These are phyloP conservation scores for Archips xylosteana DNA, from an alignment of 2,888 invertebrate genomes.

Conservation along the genomic window DNA sequence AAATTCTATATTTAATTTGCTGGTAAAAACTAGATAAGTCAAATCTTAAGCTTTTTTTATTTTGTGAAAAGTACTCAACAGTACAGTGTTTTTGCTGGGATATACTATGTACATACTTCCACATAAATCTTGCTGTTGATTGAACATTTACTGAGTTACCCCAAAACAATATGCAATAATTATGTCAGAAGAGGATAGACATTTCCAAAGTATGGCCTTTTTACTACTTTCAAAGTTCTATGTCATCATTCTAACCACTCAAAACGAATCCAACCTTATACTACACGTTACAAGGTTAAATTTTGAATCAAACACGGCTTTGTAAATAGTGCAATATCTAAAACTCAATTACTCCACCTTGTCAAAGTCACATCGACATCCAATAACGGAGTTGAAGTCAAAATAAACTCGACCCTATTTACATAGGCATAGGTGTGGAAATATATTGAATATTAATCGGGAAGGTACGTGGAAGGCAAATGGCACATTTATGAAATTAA, in stretches of 20 bases:
- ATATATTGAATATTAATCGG: slow-evolving; percentile 1
- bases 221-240: neutral
- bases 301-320: neutral
- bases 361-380: slow-evolving; percentile 10
- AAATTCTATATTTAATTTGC: too few relatives aligned
- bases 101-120: too few relatives aligned
- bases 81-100: too few relatives aligned
- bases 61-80: too few relatives aligned
- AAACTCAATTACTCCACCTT: slow-evolving; percentile 8
- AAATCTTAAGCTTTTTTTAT: too few relatives aligned
- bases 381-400: neutral
- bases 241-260: neutral
- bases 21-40: too few relatives aligned
- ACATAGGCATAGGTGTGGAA: neutral
- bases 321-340: slow-evolving; percentile 1
- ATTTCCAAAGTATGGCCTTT: too few relatives aligned
- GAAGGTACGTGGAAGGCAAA: neutral
- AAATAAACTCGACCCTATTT: slow-evolving; percentile 1
- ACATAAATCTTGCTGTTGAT: too few relatives aligned
- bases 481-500: slow-evolving; percentile 15
- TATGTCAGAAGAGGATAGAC: too few relatives aligned
- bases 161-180: too few relatives aligned
- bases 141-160: too few relatives aligned
- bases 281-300: neutral
- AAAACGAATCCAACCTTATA: neutral